phyloP scores from a whole-genome alignment of 2,113 vertebrate species.

The Dasyornis broadbenti region DNA sequence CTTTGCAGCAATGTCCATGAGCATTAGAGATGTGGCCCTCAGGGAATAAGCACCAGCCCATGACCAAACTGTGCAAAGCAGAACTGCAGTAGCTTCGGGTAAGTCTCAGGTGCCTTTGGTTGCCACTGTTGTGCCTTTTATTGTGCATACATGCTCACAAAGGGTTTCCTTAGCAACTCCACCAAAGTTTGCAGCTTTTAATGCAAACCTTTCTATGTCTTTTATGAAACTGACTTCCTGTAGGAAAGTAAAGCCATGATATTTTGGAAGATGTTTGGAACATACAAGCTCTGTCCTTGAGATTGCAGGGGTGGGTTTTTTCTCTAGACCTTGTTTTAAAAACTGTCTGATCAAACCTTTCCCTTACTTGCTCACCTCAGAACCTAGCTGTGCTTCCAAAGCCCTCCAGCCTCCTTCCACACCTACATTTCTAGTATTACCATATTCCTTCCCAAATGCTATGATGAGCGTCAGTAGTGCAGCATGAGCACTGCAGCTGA shows the following conservation, averaged over 20 bases:
- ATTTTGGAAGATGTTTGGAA: not conserved
- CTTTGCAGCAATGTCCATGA: not conserved
- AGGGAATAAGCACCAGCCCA: not conserved
- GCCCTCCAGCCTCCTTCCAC: not conserved
- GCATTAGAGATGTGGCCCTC: not conserved
- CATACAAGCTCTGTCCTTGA: not conserved
- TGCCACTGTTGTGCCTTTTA: not conserved
- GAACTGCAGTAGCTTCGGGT: not conserved
- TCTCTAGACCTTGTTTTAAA: not conserved
- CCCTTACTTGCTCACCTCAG: not conserved
- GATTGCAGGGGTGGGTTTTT: rapidly evolving
- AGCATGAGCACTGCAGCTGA: not conserved
- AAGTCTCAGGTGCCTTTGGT: not conserved
- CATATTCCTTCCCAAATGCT: not conserved
- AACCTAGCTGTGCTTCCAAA: not conserved
- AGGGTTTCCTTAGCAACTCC: not conserved
- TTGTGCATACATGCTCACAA: rapidly evolving
- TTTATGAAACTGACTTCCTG: not conserved
- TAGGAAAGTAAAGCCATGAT: not conserved
- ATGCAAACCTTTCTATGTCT: not conserved
- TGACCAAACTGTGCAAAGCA: not conserved
- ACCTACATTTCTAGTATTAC: not conserved
- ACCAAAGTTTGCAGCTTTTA: not conserved
- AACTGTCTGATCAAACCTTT: not conserved
- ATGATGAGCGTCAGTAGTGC: not conserved